Conservation (phyloP, 2,797 vertebrate species). For the Megalops cyprinoides region DNA sequence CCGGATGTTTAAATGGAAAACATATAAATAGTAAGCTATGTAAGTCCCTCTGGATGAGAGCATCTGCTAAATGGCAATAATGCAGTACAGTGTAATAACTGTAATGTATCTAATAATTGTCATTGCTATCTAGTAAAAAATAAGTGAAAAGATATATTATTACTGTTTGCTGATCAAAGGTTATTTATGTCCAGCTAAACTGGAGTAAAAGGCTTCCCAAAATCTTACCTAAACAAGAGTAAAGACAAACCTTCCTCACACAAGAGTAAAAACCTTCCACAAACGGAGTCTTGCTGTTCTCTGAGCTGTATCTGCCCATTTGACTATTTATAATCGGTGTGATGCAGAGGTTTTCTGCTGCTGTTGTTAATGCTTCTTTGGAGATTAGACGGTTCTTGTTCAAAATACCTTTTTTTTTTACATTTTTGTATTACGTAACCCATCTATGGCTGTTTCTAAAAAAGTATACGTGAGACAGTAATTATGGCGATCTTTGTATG, state of each 20-base stretch:
- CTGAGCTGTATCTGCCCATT: no score
- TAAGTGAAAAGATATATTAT: no score
- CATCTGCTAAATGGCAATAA: no score
- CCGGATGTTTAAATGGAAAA: no score
- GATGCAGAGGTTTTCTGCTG: neutral
- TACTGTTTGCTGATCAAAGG: neutral
- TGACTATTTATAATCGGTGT: neutral
- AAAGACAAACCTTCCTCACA: no score
- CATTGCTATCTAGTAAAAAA: no score
- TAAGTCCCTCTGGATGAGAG: no score
- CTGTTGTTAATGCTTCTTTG: neutral
- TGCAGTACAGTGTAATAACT: no score
- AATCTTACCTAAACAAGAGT: neutral
- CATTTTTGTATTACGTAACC: conserved; percentile 32
- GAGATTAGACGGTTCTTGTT: neutral
- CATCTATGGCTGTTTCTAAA: conserved; percentile 27
- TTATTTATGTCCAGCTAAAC: conserved; percentile 1
- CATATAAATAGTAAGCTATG: no score
- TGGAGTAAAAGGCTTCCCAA: neutral
- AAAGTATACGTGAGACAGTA: conserved; percentile 32
- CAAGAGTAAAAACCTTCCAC: no score
- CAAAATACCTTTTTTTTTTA: neutral
- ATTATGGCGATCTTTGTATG: conserved; percentile 43
- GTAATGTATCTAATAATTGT: no score
- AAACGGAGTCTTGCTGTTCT: neutral